phyloP scores from a whole-genome alignment of 2,888 invertebrate genomes.

The Myathropa florea region DNA sequence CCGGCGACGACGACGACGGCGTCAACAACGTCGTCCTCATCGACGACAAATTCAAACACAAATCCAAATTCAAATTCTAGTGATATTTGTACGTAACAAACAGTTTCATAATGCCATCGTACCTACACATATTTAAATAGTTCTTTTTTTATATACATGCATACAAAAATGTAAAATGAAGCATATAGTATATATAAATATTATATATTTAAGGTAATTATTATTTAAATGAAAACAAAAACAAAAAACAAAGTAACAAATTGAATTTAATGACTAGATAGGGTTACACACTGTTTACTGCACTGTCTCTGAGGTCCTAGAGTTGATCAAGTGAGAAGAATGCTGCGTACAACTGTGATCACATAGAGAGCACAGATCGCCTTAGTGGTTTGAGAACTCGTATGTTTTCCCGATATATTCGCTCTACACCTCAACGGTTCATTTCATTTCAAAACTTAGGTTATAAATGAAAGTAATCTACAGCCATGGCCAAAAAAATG shows the following conservation, averaged over 20 bases:
- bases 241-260: not conserved
- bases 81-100: slow-evolving; percentile 78
- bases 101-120: slow-evolving; percentile 72
- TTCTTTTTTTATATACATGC: slow-evolving; percentile 24
- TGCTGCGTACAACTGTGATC: too few relatives aligned
- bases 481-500: too few relatives aligned
- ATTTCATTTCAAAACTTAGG: too few relatives aligned
- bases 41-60: slow-evolving; percentile 69
- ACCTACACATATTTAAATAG: slow-evolving; percentile 70
- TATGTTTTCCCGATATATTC: too few relatives aligned
- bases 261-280: slow-evolving; percentile 44
- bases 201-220: slow-evolving; percentile 56
- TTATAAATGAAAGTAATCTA: too few relatives aligned
- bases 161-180: slow-evolving; percentile 6
- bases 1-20: slow-evolving; percentile 54
- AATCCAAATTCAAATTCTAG: slow-evolving; percentile 74
- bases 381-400: too few relatives aligned
- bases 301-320: not conserved
- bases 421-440: not conserved
- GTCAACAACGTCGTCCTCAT: slow-evolving; percentile 52
- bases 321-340: not conserved
- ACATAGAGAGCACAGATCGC: too few relatives aligned
- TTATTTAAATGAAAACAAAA: slow-evolving; percentile 31
- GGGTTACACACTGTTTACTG: slow-evolving; percentile 22
- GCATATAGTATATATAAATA: slow-evolving; percentile 18